Evolutionary conservation across 2,888 invertebrate species (phyloP), one percentile per base, ranked within the genome.

Genomic region (Troides helena): DNA sequence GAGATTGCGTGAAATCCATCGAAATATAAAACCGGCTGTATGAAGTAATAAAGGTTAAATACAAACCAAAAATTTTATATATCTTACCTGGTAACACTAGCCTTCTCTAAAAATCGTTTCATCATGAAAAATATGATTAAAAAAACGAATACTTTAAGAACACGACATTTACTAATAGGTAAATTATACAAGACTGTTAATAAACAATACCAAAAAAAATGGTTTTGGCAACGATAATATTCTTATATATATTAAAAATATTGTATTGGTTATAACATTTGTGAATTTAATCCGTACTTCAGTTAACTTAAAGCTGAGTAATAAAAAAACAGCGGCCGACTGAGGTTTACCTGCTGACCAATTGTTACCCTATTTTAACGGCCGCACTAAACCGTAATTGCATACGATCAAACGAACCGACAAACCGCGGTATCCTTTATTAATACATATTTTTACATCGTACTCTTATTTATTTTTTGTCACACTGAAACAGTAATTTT

Each of bases 341-440:
- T 87, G 78, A 86, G 80, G 77, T 77, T 81, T 89, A 90, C 90
- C 90, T 90, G 88, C 78, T 83, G 78, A 81, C 83, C 83, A 82
- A 83, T 84, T 84, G 85, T 84, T 82, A 78, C 80, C 80, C 84
- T 81, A 77, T 85, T 82, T 90, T 91, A 89, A 90, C 85, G 86
- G 85, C 83, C 81, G 85, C 85, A 82, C 85, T 89, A 86, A 90
- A 86, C 84, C 82, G 87, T 90, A 90, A 90, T 90, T 90, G 90
- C 85, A 84, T 80, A 81, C 84, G 86, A 89, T 90, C 90, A 90
- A 89, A 88, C 83, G 82, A 65, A 73, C 88, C 89, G 88, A 79
- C 85, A 76, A 78, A 80, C 81, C 78, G 78, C 79, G 57, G 57
- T 68, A 72, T 62, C 80, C 80, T 80, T 79, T 50, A 50, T 5